phyloP scores from a whole-genome alignment of 2,113 vertebrate species.

The Macquaria ambigua region DNA sequence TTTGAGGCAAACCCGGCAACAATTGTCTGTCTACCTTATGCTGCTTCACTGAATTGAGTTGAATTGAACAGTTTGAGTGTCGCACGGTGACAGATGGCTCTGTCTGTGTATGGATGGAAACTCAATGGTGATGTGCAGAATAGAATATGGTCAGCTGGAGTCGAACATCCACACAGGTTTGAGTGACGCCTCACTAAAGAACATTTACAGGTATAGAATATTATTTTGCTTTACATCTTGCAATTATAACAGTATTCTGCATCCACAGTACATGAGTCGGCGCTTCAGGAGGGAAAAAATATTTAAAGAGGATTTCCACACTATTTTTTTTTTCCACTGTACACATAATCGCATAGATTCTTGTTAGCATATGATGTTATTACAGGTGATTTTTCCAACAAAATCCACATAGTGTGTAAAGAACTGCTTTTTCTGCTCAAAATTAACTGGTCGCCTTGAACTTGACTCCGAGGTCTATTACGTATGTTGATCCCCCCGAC shows the following conservation, averaged over 20 bases:
- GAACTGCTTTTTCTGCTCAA: neutral
- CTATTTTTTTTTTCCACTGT: too few relatives aligned
- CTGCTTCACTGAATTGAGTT: neutral
- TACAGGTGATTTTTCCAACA: neutral
- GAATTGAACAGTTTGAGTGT: conserved; percentile 14
- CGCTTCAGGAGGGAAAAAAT: neutral
- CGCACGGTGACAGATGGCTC: conserved; percentile 10
- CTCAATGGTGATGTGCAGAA: conserved; percentile 16
- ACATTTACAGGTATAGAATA: neutral
- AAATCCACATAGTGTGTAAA: neutral
- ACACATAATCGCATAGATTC: neutral
- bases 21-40: neutral
- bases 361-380: neutral
- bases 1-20: conserved; percentile 2
- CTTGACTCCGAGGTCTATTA: too few relatives aligned
- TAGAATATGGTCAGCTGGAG: conserved; percentile 22
- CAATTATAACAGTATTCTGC: neutral
- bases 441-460: neutral
- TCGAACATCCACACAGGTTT: conserved; percentile 16
- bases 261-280: neutral
- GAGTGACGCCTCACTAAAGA: conserved; percentile 10
- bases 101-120: conserved; percentile 2
- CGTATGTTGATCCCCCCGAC: too few relatives aligned
- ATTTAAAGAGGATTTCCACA: neutral
- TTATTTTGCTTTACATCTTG: neutral